phyloP scores from a whole-genome alignment of 2,113 vertebrate species.

The Scytalopus superciliaris region DNA sequence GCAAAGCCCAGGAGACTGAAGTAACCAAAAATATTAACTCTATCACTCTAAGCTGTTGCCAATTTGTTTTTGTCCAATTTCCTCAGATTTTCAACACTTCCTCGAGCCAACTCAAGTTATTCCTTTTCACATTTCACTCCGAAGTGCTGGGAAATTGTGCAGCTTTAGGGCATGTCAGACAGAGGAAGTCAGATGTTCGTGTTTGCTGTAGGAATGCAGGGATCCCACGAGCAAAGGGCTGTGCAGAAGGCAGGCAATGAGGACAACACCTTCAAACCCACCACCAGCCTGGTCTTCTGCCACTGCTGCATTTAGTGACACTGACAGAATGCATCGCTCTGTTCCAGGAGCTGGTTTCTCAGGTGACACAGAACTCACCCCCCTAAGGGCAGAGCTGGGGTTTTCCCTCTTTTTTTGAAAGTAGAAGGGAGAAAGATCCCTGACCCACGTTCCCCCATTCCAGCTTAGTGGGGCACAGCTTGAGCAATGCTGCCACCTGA shows the following conservation, averaged over 20 bases:
- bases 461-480: neutral
- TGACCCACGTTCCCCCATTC: neutral
- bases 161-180: neutral
- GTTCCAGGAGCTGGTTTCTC: neutral
- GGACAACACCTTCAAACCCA: neutral
- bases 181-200: neutral
- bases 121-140: neutral
- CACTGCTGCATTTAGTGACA: neutral
- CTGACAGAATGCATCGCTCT: neutral
- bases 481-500: neutral
- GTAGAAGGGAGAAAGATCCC: neutral
- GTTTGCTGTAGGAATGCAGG: neutral
- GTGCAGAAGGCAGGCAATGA: neutral
- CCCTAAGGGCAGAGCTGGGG: neutral
- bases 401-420: fast-evolving
- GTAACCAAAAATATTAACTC: constrained; percentile 23
- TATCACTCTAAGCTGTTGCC: neutral
- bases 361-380: neutral
- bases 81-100: neutral
- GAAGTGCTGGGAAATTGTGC: neutral
- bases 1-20: constrained; percentile 40
- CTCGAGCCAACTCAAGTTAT: neutral
- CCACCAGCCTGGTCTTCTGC: neutral
- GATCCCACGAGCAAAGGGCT: neutral
- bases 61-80: constrained; percentile 11